Percentiles rank a stretch among this genome's conserved stretches.
Conservation (phyloP, 2,888 invertebrate species). For the Palloptera scutellata region DNA sequence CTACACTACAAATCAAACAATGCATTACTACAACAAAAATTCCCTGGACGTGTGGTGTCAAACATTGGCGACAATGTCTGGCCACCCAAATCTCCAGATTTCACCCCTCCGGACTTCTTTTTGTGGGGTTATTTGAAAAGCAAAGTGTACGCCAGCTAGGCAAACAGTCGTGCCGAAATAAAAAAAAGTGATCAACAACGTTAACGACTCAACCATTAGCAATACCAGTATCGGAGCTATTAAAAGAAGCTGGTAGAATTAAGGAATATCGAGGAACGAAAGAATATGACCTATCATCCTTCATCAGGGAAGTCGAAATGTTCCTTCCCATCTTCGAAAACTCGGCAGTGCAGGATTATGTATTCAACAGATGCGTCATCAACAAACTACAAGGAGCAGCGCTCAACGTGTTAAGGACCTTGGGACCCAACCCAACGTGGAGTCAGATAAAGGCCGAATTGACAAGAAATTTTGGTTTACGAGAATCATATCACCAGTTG, state of each 20-base stretch:
- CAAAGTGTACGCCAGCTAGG: too few species aligned
- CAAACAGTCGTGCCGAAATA: too few species aligned
- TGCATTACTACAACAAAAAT: too few species aligned
- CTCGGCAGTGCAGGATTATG: slow-evolving; percentile 26
- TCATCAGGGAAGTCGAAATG: slow-evolving; percentile 35
- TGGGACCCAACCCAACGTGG: slow-evolving; percentile 24
- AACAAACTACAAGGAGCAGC: slow-evolving; percentile 33
- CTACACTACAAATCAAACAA: too few species aligned
- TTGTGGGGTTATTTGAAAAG: too few species aligned
- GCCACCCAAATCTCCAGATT: too few species aligned
- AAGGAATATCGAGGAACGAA: slow-evolving; percentile 31
- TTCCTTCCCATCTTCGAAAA: slow-evolving; percentile 34
- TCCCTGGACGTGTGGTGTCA: too few species aligned
- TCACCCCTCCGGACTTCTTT: too few species aligned
- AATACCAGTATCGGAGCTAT: slow-evolving; percentile 28
- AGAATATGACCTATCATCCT: slow-evolving; percentile 34
- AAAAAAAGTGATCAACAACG: too few species aligned
- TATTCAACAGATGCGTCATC: slow-evolving; percentile 27
- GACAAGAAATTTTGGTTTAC: slow-evolving; percentile 24
- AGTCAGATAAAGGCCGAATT: slow-evolving; percentile 23
- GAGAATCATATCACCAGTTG: slow-evolving; percentile 22
- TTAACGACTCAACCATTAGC: too few species aligned
- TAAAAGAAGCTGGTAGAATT: slow-evolving; percentile 36
- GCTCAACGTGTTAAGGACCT: slow-evolving; percentile 9
- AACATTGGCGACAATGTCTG: too few species aligned